These are phyloP conservation scores for Dermochelys coriacea DNA, from an alignment of 2,797 vertebrate genomes.

Conservation along the genomic window DNA sequence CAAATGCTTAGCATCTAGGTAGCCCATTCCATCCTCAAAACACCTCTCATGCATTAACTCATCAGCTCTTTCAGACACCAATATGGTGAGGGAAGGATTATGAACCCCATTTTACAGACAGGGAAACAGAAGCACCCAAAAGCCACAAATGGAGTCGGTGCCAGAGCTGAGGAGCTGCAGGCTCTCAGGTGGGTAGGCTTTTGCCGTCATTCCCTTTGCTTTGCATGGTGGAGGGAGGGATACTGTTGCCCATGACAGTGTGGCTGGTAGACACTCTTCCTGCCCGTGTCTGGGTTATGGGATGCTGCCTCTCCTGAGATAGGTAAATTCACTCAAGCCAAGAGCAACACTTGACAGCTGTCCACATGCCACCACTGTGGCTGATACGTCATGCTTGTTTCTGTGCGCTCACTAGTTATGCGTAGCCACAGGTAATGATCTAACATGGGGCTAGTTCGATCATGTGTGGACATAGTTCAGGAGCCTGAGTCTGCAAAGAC, in stretches of 20 bases:
- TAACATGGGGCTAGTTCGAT: background rate
- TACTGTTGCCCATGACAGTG: background rate
- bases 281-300: background rate
- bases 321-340: background rate
- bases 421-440: background rate
- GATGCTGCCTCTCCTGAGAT: background rate
- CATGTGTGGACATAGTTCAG: background rate
- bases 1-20: background rate
- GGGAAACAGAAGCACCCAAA: background rate
- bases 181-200: background rate
- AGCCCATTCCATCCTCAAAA: background rate
- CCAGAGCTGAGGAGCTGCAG: background rate
- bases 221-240: background rate
- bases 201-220: background rate
- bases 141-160: background rate
- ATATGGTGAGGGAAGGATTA: background rate
- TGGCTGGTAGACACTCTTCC: background rate
- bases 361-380: background rate
- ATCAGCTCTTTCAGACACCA: background rate
- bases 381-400: background rate
- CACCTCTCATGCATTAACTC: background rate
- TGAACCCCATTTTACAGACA: background rate
- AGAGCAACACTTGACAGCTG: background rate
- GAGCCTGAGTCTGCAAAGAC: background rate
- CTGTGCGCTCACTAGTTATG: background rate